Percentiles rank a stretch among this genome's conserved stretches.
These are phyloP conservation scores for Hedychridium roseum DNA, from an alignment of 2,888 invertebrate species.

Conservation along the genomic window DNA sequence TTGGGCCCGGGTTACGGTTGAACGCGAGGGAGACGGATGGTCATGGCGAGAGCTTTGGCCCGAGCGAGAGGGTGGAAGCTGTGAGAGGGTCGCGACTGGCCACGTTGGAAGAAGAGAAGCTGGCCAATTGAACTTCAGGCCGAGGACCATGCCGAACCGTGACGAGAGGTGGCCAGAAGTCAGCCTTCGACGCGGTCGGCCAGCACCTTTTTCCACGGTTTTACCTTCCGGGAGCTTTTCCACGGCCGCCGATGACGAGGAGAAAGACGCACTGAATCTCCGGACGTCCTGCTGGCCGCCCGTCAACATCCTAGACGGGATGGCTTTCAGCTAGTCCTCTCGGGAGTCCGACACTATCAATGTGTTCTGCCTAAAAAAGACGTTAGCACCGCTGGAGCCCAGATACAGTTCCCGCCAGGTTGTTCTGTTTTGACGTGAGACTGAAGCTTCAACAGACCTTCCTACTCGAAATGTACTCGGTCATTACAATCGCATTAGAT, in stretches of 20 bases:
- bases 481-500: no score
- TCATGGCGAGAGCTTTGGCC: no score
- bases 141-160: conserved; percentile 29
- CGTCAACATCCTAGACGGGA: conserved; percentile 35
- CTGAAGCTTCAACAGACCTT: no score
- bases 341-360: conserved; percentile 9
- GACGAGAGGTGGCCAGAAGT: conserved; percentile 39
- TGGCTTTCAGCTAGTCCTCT: conserved; percentile 26
- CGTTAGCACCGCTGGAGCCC: no score
- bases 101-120: no score
- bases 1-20: background rate
- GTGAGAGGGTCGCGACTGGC: conserved; percentile 16
- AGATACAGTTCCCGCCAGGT: no score
- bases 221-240: conserved; percentile 20
- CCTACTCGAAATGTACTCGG: no score
- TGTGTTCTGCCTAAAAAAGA: conserved; percentile 11
- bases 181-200: conserved; percentile 25
- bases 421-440: no score
- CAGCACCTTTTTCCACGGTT: conserved; percentile 23
- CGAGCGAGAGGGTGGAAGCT: background rate
- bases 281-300: conserved; percentile 25
- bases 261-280: conserved; percentile 17
- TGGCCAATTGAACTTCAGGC: no score
- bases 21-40: background rate
- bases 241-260: conserved; percentile 10